Evolutionary conservation across 2,113 vertebrate genomes (phyloP).

Genomic region (Galbula dea): DNA sequence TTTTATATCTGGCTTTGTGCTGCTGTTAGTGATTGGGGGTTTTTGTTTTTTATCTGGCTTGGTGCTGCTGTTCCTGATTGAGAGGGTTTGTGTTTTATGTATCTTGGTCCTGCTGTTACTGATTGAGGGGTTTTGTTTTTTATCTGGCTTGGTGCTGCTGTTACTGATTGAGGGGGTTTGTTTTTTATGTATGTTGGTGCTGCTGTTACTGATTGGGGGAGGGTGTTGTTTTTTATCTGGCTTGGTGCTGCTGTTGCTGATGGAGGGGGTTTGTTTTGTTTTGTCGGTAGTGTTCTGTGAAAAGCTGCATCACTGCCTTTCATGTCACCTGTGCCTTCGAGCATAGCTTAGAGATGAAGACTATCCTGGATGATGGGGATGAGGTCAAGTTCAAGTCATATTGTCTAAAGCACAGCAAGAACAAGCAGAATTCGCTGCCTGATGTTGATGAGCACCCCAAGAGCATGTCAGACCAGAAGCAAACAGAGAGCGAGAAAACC

Average conservation of each 20-base stretch:
- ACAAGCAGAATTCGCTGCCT: slow-evolving; percentile 69
- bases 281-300: slow-evolving; percentile 88
- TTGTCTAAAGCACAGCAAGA: slow-evolving; percentile 96
- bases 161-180: background rate
- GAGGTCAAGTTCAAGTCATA: slow-evolving; percentile 97
- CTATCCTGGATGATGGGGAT: slow-evolving; percentile 93
- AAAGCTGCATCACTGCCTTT: slow-evolving; percentile 97
- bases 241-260: background rate
- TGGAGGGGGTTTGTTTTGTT: background rate
- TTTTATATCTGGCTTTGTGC: too few species aligned
- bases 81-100: too few species aligned
- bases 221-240: background rate
- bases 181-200: too few species aligned
- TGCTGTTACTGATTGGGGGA: too few species aligned
- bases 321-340: slow-evolving; percentile 99
- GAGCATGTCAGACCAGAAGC: slow-evolving; percentile 79
- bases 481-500: slow-evolving; percentile 83
- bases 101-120: too few species aligned
- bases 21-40: too few species aligned
- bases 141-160: background rate
- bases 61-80: background rate
- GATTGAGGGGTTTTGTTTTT: too few species aligned
- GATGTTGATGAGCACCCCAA: slow-evolving; percentile 76
- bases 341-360: slow-evolving; percentile 97
- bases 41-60: background rate